Percentiles rank a stretch among this genome's conserved stretches.
Evolutionary conservation across 2,888 invertebrate genomes (phyloP).

Genomic region (Diploptera punctata): DNA sequence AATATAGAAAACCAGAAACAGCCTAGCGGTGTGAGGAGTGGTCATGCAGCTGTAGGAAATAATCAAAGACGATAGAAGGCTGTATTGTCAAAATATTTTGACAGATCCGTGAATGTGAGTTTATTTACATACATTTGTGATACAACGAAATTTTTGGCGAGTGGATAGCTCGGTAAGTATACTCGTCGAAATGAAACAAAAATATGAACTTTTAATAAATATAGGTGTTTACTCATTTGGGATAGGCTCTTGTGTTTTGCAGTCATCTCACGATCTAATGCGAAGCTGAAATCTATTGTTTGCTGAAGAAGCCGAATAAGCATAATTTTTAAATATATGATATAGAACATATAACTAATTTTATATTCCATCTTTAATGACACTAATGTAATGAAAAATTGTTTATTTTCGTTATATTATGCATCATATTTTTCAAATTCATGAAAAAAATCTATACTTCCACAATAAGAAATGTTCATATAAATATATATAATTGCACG

Average conservation of each 20-base stretch:
- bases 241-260: background rate
- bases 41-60: slow-evolving; percentile 18
- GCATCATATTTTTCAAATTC: too few species aligned
- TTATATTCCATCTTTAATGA: too few species aligned
- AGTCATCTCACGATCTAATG: background rate
- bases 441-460: too few species aligned
- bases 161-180: background rate
- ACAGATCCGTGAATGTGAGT: slow-evolving; percentile 10
- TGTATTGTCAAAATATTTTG: slow-evolving; percentile 20
- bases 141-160: background rate
- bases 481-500: too few species aligned
- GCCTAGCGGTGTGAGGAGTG: background rate
- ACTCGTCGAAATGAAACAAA: background rate
- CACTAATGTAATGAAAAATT: too few species aligned
- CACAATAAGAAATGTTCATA: too few species aligned
- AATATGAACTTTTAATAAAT: background rate
- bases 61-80: slow-evolving; percentile 13
- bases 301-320: background rate
- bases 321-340: too few species aligned
- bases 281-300: background rate
- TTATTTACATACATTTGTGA: background rate
- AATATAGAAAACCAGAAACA: too few species aligned
- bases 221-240: background rate
- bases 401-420: too few species aligned
- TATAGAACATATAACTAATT: too few species aligned